Conservation (phyloP, 1,140 invertebrate species). For the Phortica variegata region DNA sequence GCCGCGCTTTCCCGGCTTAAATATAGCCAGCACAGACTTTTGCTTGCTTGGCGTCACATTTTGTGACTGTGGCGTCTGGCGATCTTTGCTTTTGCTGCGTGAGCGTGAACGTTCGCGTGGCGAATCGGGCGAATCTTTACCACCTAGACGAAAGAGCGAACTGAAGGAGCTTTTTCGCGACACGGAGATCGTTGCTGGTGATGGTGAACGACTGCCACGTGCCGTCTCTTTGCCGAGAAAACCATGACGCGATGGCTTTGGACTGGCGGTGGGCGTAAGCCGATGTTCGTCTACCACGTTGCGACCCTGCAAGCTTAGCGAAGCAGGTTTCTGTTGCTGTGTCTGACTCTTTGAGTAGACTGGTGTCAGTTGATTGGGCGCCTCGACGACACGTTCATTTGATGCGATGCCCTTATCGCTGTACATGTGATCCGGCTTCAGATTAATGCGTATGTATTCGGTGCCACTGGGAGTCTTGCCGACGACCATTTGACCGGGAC, state of each 20-base stretch:
- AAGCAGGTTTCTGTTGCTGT: slow-evolving; percentile 56
- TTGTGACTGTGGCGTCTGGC: slow-evolving; percentile 41
- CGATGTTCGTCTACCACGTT: slow-evolving; percentile 39
- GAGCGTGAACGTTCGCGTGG: slow-evolving; percentile 57
- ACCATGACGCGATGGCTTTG: slow-evolving; percentile 54
- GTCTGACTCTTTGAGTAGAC: slow-evolving; percentile 40
- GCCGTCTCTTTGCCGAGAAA: slow-evolving; percentile 34
- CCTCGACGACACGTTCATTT: slow-evolving; percentile 49
- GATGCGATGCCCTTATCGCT: slow-evolving; percentile 59
- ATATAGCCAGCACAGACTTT: slow-evolving; percentile 66
- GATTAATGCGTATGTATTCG: slow-evolving; percentile 65
- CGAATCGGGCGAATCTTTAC: slow-evolving; percentile 51
- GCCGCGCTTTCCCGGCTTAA: slow-evolving; percentile 60
- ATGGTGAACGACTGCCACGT: slow-evolving; percentile 57
- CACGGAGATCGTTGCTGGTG: slow-evolving; percentile 59
- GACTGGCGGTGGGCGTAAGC: slow-evolving; percentile 56
- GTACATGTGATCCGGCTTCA: slow-evolving; percentile 68
- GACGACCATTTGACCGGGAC: slow-evolving; percentile 49
- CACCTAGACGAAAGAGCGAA: slow-evolving; percentile 66
- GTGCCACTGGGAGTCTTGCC: slow-evolving; percentile 57
- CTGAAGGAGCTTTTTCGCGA: slow-evolving; percentile 78
- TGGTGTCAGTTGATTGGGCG: slow-evolving; percentile 45
- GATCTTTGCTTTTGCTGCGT: slow-evolving; percentile 68
- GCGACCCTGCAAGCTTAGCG: slow-evolving; percentile 56
- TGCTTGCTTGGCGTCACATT: slow-evolving; percentile 63